Percentiles rank a stretch among this genome's conserved stretches.
These are phyloP conservation scores for Cathartes aura DNA, from an alignment of 2,113 vertebrate genomes.

Conservation along the genomic window DNA sequence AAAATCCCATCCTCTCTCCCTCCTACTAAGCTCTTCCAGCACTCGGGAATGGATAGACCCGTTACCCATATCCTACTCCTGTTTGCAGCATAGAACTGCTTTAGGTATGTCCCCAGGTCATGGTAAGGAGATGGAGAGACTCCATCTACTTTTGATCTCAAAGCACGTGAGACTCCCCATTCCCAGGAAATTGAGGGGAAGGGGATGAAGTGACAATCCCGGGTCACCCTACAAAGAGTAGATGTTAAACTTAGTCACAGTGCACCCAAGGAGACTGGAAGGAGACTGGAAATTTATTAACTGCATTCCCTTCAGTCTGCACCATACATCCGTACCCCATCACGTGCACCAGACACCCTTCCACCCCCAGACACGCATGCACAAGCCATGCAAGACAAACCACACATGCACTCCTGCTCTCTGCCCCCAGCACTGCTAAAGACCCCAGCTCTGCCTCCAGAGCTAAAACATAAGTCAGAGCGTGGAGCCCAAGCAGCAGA, in stretches of 20 bases:
- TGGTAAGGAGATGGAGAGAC: background rate
- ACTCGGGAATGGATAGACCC: background rate
- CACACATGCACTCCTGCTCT: too few species aligned
- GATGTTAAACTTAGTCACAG: background rate
- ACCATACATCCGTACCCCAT: background rate
- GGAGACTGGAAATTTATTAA: background rate
- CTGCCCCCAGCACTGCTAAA: background rate
- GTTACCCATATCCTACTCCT: background rate
- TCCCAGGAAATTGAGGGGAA: background rate
- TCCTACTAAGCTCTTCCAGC: background rate
- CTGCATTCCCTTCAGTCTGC: background rate
- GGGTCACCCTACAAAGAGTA: background rate
- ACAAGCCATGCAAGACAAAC: background rate
- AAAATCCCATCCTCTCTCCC: background rate
- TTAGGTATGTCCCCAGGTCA: background rate
- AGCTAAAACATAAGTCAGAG: background rate
- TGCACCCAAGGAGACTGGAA: background rate
- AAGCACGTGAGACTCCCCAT: background rate
- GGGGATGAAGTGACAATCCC: background rate
- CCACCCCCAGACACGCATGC: accelerated
- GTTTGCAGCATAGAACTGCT: background rate
- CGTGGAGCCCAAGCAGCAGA: background rate
- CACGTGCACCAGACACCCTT: background rate
- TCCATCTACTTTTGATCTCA: background rate
- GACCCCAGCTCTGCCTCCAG: background rate